These are phyloP conservation scores for Clarias pachynema DNA, from an alignment of 2,797 vertebrate genomes.

Conservation along the genomic window DNA sequence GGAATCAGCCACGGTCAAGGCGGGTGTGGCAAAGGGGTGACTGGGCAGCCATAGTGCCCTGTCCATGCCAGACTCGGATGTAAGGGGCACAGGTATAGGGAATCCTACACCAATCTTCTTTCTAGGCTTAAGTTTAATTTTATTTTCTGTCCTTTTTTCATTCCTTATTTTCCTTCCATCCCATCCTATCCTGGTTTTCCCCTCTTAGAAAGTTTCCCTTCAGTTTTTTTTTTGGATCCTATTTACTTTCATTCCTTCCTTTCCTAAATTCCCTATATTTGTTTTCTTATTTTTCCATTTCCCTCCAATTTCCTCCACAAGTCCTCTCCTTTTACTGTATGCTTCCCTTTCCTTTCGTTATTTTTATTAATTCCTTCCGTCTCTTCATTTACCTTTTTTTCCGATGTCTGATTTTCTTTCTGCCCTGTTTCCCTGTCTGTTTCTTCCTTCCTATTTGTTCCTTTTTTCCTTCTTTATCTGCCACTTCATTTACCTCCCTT, in stretches of 20 bases:
- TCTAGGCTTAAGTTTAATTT: not conserved
- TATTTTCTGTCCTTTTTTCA: not conserved
- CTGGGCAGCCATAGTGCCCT: slow-evolving; percentile 36
- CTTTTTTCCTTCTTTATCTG: not conserved
- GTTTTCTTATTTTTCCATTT: not conserved
- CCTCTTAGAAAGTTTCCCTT: too few relatives aligned
- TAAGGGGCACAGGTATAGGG: not conserved
- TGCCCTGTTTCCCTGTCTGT: not conserved
- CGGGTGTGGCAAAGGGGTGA: slow-evolving; percentile 54
- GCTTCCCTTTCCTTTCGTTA: too few relatives aligned
- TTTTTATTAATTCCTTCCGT: not conserved
- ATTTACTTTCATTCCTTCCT: not conserved
- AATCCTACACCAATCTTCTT: not conserved
- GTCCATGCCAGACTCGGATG: not conserved
- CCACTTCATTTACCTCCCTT: not conserved
- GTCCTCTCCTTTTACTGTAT: not conserved
- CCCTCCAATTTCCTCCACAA: not conserved
- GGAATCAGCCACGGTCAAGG: slow-evolving; percentile 44
- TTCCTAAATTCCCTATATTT: not conserved
- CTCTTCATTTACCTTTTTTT: too few relatives aligned
- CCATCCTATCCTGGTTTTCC: not conserved
- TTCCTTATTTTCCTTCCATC: not conserved
- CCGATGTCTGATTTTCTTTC: not conserved
- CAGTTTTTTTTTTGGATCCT: not conserved
- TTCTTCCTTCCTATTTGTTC: not conserved